These are phyloP conservation scores for Leguminivora glycinivorella DNA, from an alignment of 1,140 invertebrate genomes.

Conservation along the genomic window DNA sequence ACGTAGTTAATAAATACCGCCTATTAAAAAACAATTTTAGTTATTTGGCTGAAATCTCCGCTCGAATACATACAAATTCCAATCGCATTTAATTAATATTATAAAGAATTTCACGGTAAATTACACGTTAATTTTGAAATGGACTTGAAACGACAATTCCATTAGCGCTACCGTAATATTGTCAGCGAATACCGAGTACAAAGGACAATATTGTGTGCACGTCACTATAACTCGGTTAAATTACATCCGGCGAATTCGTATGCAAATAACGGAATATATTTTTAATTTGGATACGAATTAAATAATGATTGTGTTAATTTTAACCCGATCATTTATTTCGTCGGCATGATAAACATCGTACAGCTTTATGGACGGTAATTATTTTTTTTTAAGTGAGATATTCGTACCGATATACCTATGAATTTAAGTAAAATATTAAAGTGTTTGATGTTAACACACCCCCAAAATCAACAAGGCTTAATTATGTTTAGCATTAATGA, in stretches of 20 bases:
- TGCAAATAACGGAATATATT: constrained; percentile 17
- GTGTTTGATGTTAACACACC: too few species aligned
- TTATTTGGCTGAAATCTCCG: not conserved
- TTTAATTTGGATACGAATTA: constrained; percentile 6
- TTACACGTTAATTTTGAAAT: constrained; percentile 30
- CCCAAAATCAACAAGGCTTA: too few species aligned
- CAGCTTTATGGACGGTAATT: not conserved
- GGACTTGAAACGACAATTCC: constrained; percentile 31
- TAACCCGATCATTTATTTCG: constrained; percentile 2
- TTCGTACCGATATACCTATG: not conserved
- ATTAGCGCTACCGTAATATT: constrained; percentile 30
- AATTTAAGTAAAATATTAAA: not conserved
- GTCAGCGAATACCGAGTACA: constrained; percentile 12
- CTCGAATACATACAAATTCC: not conserved
- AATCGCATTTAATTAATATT: constrained; percentile 24
- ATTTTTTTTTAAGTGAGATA: not conserved
- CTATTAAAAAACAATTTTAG: not conserved
- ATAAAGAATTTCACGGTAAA: constrained; percentile 29
- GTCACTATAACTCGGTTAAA: constrained; percentile 17
- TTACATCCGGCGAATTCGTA: constrained; percentile 19
- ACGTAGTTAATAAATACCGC: not conserved
- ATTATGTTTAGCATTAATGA: not conserved
- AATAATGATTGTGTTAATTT: constrained; percentile 17
- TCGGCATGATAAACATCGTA: constrained; percentile 18
- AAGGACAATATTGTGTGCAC: constrained; percentile 25